These are phyloP conservation scores for Anorthoa munda DNA, from an alignment of 2,888 invertebrate genomes.

Conservation along the genomic window DNA sequence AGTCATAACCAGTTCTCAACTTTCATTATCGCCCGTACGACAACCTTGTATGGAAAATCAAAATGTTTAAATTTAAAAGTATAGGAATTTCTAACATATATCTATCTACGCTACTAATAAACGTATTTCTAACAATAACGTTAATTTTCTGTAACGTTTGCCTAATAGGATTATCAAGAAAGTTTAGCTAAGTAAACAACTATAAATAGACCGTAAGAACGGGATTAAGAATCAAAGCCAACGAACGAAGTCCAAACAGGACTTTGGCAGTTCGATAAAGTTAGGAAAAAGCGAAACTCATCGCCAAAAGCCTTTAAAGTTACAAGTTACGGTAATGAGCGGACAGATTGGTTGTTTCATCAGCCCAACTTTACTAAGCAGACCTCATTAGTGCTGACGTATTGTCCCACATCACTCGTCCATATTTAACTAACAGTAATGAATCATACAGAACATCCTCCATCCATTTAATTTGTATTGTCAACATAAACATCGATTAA, in stretches of 20 bases:
- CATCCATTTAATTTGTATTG: conserved; percentile 42
- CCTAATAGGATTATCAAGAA: conserved; percentile 13
- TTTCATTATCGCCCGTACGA: too few species aligned
- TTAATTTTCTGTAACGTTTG: not conserved
- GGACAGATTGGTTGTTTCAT: conserved; percentile 55
- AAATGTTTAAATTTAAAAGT: not conserved
- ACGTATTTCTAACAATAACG: not conserved
- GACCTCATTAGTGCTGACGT: conserved; percentile 61
- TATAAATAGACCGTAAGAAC: conserved; percentile 15
- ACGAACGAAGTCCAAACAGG: conserved; percentile 25
- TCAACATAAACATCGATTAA: conserved; percentile 36
- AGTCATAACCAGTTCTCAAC: too few species aligned
- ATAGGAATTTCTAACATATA: not conserved
- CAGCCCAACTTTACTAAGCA: conserved; percentile 57
- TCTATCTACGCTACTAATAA: not conserved
- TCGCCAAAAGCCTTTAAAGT: conserved; percentile 36
- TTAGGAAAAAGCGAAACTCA: conserved; percentile 40
- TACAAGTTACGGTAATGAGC: conserved; percentile 50
- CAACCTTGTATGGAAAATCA: too few species aligned
- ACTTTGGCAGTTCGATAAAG: conserved; percentile 47
- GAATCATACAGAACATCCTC: conserved; percentile 49
- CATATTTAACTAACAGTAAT: conserved; percentile 62
- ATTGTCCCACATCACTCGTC: conserved; percentile 51
- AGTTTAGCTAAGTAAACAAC: conserved; percentile 17
- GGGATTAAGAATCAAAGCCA: conserved; percentile 40